Evolutionary conservation across 2,888 invertebrate genomes (phyloP).

Genomic region (Rhaphigaster nebulosa): DNA sequence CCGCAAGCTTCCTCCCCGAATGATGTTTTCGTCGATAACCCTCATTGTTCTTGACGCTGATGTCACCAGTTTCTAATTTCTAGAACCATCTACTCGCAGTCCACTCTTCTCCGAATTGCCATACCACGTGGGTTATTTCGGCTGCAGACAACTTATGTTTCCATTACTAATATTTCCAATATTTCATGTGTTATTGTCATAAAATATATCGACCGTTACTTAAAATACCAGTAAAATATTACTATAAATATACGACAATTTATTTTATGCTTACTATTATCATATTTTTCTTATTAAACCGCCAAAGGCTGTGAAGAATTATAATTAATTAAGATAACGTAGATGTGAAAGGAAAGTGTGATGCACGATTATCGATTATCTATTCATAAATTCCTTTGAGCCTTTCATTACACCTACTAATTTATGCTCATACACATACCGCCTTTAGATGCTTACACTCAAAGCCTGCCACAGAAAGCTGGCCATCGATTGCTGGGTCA

Average conservation of each 20-base stretch:
- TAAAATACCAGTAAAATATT: background rate
- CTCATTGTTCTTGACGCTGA: too few species aligned
- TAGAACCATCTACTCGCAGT: too few species aligned
- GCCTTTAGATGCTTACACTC: background rate
- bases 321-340: slow-evolving; percentile 17
- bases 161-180: too few species aligned
- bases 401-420: slow-evolving; percentile 41
- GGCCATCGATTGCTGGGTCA: background rate
- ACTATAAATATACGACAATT: background rate
- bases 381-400: slow-evolving; percentile 32
- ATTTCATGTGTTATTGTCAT: too few species aligned
- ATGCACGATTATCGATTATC: slow-evolving; percentile 35
- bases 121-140: too few species aligned
- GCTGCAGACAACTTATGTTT: too few species aligned
- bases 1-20: too few species aligned
- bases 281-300: background rate
- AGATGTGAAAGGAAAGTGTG: background rate
- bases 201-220: background rate
- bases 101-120: too few species aligned
- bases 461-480: background rate
- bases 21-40: too few species aligned
- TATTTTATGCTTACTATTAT: background rate
- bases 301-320: background rate
- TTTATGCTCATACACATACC: background rate
- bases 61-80: too few species aligned